phyloP scores from a whole-genome alignment of 2,797 vertebrate species.

The Leptoclinus maculatus region DNA sequence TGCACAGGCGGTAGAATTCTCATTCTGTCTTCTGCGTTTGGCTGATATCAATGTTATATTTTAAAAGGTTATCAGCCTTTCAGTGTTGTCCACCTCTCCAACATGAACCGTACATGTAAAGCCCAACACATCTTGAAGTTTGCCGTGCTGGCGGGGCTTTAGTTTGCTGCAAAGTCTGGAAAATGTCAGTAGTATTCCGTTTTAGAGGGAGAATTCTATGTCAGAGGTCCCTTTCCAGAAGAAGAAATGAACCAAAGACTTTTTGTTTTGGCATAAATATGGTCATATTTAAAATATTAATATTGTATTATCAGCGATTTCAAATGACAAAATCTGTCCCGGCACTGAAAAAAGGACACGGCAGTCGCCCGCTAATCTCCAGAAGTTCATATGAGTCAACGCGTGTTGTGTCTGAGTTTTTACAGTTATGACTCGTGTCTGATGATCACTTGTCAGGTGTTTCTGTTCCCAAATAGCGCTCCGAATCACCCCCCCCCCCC shows the following conservation, averaged over 20 bases:
- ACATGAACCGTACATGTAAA: background rate
- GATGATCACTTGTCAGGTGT: slow-evolving; percentile 16
- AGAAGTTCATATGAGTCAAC: slow-evolving; percentile 12
- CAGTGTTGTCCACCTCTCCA: background rate
- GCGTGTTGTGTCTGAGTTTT: slow-evolving; percentile 11
- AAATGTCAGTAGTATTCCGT: slow-evolving; percentile 60
- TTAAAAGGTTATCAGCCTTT: slow-evolving; percentile 28
- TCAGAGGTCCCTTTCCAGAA: background rate
- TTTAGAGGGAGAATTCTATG: slow-evolving; percentile 10
- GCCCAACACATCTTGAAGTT: background rate
- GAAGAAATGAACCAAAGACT: background rate
- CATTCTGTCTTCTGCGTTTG: background rate
- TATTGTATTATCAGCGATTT: slow-evolving; percentile 27
- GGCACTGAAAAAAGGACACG: background rate
- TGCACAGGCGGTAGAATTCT: background rate
- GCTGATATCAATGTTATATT: background rate
- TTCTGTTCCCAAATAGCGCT: slow-evolving; percentile 19
- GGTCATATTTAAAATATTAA: slow-evolving; percentile 46
- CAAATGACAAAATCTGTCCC: slow-evolving; percentile 12
- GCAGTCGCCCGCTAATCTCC: background rate
- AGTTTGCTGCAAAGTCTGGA: background rate
- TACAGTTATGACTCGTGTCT: slow-evolving; percentile 16
- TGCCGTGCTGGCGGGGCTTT: background rate
- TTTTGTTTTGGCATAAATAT: slow-evolving; percentile 59
- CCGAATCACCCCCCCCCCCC: background rate